A percentile compares a stretch with the other conserved stretches of the same genome.
Conservation (phyloP, 1,140 invertebrate genomes). For the Oncopodura yosiiana region DNA sequence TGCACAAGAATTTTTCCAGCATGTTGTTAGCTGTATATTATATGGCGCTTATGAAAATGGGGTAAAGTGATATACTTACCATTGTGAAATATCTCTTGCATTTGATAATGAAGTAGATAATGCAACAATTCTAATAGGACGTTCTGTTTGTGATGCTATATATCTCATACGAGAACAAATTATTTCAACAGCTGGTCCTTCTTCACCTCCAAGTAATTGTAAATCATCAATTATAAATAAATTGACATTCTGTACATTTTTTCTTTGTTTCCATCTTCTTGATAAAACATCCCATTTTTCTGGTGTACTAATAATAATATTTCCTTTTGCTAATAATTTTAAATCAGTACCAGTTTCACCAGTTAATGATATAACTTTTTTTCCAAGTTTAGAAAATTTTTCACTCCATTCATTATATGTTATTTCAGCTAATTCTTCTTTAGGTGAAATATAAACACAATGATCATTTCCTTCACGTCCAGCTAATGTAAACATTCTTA, state of each 20-base stretch:
- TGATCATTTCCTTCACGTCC: constrained; percentile 45
- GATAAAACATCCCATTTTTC: constrained; percentile 99
- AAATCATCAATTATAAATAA: constrained; percentile 96
- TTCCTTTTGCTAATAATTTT: constrained; percentile 81
- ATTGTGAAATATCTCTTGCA: constrained; percentile 89
- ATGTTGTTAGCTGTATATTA: too few species aligned
- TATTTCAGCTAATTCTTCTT: constrained; percentile 82
- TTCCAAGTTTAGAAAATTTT: constrained; percentile 75
- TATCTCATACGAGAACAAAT: constrained; percentile 96
- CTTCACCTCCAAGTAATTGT: constrained; percentile 68
- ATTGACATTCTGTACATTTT: constrained; percentile 94
- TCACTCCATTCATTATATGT: constrained; percentile 82
- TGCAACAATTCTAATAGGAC: constrained; percentile 88
- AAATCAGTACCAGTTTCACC: constrained; percentile 96
- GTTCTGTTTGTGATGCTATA: constrained; percentile 91
- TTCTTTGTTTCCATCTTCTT: constrained; percentile 94
- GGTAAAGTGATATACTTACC: too few species aligned
- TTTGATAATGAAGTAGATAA: constrained; percentile 88
- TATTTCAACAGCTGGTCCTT: constrained; percentile 89
- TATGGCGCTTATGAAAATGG: too few species aligned
- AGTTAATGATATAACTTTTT: constrained; percentile 87
- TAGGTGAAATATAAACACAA: constrained; percentile 89
- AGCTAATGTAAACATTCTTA: constrained; percentile 72
- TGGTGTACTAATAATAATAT: constrained; percentile 91
- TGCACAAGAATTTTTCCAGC: too few species aligned